Percentiles rank a stretch among this genome's conserved stretches.
These are phyloP conservation scores for Temnothorax unifasciatus DNA, from an alignment of 2,888 invertebrate genomes.

Conservation along the genomic window DNA sequence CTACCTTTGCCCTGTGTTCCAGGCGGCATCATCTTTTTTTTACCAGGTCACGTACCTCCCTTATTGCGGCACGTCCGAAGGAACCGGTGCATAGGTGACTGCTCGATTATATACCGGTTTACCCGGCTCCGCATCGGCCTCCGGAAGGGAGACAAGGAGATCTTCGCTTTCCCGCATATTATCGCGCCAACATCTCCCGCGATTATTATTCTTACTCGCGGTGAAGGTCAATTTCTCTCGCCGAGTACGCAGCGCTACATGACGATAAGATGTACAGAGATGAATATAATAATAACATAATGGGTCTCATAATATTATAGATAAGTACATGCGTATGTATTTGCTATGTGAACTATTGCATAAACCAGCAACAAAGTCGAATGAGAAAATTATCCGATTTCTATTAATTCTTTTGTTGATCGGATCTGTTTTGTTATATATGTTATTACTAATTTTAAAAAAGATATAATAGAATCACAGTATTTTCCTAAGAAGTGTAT, in stretches of 20 bases:
- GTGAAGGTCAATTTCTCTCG: conserved; percentile 59
- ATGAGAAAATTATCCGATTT: neutral
- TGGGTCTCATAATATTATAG: conserved; percentile 24
- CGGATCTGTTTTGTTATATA: neutral
- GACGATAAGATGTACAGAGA: conserved; percentile 22
- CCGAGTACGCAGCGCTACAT: neutral
- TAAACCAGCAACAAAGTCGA: conserved; percentile 6
- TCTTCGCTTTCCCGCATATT: conserved; percentile 60
- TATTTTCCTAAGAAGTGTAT: neutral
- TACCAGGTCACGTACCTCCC: conserved; percentile 70
- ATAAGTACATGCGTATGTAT: neutral
- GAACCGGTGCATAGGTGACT: conserved; percentile 74
- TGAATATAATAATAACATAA: conserved; percentile 20
- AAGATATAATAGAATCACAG: neutral
- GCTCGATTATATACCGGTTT: conserved; percentile 75
- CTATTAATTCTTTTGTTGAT: neutral
- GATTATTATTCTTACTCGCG: conserved; percentile 56
- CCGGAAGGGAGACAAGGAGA: conserved; percentile 62
- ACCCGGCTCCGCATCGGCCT: conserved; percentile 41
- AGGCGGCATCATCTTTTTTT: conserved; percentile 51
- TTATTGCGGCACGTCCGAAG: conserved; percentile 69
- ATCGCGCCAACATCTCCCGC: conserved; percentile 51
- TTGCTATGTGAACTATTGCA: neutral
- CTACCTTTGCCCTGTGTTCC: conserved; percentile 33
- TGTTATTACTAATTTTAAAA: neutral